Base-by-base conservation (phyloP, 2,888 invertebrate species). In the Liopterus haemorrhoidalis region DNA sequence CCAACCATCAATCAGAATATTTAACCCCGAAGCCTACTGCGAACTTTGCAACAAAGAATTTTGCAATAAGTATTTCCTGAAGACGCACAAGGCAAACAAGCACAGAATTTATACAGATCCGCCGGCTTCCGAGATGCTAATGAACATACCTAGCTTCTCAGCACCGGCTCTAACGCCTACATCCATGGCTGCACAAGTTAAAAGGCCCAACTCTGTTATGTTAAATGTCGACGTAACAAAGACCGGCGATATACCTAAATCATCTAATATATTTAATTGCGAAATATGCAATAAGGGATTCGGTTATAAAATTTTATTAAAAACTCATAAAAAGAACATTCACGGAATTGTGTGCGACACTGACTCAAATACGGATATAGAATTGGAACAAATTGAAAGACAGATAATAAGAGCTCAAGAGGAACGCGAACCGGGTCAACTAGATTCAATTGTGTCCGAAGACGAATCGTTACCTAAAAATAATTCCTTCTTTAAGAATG, bases 11-110 rank as follows among this genome's bases (percentile, higher is more conserved):
- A 74, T 85, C 48, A 74, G 90, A 58, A 94, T 95, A 60, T 95
- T 95, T 67, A 95, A 96, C 70, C 92, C 89, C 2, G 96, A 96
- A 69, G 94, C 95, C 12, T 96, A 91, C 69, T 97, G 97, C 68
- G 92, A 94, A 64, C 77, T 95, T 48, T 97, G 97, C 75, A 93
- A 95, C 72, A 93, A 95, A 66, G 96, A 96, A 71, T 97, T 97
- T 70, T 96, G 96, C 72, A 95, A 96, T 74, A 95, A 95, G 66
- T 95, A 96, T 71, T 96, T 95, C 69, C 75, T 97, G 18, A 95
- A 96, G 70, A 96, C 96, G 46, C 96, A 97, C 72, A 92, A 93
- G 67, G 93, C 95, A 21, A 95, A 95, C 68, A 95, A 94, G 63
- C 96, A 97, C 67, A 94, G 94, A 19, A 92, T 96, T 54, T 91